phyloP scores from a whole-genome alignment of 2,113 vertebrate species.

The Trichomycterus rosablanca region DNA sequence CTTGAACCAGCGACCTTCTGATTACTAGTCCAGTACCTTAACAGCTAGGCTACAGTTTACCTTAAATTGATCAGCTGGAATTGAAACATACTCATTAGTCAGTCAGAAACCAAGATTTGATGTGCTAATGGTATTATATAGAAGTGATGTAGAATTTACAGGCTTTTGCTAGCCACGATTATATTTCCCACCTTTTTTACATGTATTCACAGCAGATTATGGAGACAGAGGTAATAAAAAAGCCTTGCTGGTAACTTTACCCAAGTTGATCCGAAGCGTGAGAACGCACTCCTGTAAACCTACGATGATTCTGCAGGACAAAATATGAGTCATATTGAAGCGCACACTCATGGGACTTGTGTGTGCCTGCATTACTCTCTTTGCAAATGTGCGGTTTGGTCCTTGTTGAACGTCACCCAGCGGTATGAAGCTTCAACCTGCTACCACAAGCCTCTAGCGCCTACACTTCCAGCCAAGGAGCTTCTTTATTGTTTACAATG shows the following conservation, averaged over 20 bases:
- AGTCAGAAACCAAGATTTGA: no score
- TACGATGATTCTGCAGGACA: slow-evolving; percentile 1
- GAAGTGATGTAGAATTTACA: no score
- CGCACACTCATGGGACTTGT: background rate
- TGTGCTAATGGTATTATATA: no score
- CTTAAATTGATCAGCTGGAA: no score
- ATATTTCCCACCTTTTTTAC: no score
- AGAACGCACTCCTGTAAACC: background rate
- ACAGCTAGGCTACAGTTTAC: no score
- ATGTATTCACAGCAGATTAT: background rate
- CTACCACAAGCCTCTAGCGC: slow-evolving; percentile 57
- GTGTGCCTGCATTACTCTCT: background rate
- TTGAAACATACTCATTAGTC: no score
- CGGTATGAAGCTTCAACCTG: slow-evolving; percentile 58
- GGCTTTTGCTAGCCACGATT: no score
- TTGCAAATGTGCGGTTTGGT: slow-evolving; percentile 37
- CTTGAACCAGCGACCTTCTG: no score
- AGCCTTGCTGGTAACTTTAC: no score
- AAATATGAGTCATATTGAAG: slow-evolving; percentile 6
- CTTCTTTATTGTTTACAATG: slow-evolving; percentile 49
- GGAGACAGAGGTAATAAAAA: no score
- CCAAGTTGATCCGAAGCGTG: background rate
- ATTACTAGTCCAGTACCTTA: no score
- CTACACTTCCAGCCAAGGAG: slow-evolving; percentile 47
- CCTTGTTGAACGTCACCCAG: slow-evolving; percentile 38